Conservation (phyloP, 2,797 vertebrate genomes). For the Acipenser ruthenus region DNA sequence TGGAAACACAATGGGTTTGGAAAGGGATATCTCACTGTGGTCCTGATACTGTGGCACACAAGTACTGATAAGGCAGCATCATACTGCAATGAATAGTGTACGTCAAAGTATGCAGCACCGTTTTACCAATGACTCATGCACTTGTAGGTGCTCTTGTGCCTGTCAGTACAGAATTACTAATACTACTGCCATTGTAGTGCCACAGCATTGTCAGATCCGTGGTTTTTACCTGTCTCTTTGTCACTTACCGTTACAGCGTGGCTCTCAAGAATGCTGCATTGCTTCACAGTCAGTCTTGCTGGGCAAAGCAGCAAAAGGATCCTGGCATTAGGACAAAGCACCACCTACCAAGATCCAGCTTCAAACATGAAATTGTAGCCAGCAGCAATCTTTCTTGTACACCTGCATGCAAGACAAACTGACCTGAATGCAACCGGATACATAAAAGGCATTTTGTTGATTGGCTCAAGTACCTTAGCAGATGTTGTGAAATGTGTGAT, state of each 20-base stretch:
- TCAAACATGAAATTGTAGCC: conserved; percentile 62
- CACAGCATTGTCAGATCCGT: no score
- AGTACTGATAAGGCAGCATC: no score
- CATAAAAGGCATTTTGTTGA: conserved; percentile 18
- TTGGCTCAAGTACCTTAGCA: conserved; percentile 36
- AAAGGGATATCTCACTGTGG: no score
- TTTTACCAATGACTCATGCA: no score
- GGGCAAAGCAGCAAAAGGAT: conserved; percentile 32
- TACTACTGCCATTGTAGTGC: no score
- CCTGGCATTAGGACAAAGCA: conserved; percentile 56
- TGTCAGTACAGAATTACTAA: no score
- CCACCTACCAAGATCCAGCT: conserved; percentile 46
- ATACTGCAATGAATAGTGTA: no score
- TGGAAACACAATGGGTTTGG: conserved; percentile 47
- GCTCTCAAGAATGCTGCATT: conserved; percentile 6
- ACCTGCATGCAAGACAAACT: conserved; percentile 36
- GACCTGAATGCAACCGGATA: conserved; percentile 16
- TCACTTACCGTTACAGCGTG: no score
- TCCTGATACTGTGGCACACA: no score
- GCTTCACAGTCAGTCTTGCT: conserved; percentile 42
- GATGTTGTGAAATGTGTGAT: conserved; percentile 43
- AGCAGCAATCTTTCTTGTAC: conserved; percentile 26
- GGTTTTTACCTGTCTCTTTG: no score
- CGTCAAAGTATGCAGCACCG: no score
- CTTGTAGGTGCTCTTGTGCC: no score